Evolutionary conservation across 2,113 vertebrate genomes (phyloP).

Genomic region (Pogonocichla stellata): DNA sequence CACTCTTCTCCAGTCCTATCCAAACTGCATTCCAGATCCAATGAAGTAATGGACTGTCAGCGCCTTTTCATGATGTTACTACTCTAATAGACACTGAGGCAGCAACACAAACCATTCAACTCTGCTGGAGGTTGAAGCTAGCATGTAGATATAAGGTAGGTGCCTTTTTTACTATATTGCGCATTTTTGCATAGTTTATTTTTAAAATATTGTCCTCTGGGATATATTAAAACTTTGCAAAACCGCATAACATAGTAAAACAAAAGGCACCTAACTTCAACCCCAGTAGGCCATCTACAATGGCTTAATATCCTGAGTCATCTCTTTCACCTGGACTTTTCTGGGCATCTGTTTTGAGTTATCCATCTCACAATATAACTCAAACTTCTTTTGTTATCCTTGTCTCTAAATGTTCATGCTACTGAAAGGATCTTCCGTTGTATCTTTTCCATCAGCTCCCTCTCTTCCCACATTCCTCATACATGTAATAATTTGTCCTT

Average conservation of each 20-base stretch:
- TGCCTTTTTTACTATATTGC: constrained; percentile 66
- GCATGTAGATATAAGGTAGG: constrained; percentile 48
- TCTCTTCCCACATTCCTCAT: background rate
- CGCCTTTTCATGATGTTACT: constrained; percentile 38
- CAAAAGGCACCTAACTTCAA: constrained; percentile 60
- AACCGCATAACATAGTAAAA: constrained; percentile 69
- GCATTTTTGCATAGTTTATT: constrained; percentile 70
- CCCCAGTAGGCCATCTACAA: background rate
- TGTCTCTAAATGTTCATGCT: background rate
- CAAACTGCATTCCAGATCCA: constrained; percentile 37
- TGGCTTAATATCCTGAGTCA: background rate
- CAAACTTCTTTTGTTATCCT: background rate
- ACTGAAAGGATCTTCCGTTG: background rate
- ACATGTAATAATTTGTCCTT: background rate
- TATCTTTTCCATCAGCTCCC: background rate
- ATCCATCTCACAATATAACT: background rate
- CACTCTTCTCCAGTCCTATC: background rate
- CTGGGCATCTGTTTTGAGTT: background rate
- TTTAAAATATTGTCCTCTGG: constrained; percentile 46
- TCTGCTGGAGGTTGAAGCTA: constrained; percentile 44
- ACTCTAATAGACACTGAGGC: constrained; percentile 27
- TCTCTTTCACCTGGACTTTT: background rate
- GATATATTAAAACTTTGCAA: constrained; percentile 65
- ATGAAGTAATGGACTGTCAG: constrained; percentile 37
- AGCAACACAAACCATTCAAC: constrained; percentile 13